Percentiles rank a stretch among this genome's conserved stretches.
Evolutionary conservation across 2,888 invertebrate species (phyloP).

Genomic region (Marronus borbonicus): DNA sequence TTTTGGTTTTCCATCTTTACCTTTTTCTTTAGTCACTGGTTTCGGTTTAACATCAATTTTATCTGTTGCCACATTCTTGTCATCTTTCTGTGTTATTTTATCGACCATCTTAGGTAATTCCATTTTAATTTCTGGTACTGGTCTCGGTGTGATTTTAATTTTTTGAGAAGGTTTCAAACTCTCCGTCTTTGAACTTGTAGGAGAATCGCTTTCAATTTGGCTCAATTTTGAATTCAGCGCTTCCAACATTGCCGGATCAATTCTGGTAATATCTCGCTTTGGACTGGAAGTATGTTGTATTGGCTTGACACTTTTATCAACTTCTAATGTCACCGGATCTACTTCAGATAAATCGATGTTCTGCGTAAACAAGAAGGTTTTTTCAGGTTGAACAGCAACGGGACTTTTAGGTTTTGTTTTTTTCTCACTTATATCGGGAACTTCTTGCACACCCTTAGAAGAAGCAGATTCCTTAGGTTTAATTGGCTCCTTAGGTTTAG

Average conservation of each 20-base stretch:
- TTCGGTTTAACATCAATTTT: slow-evolving; percentile 67
- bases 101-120: slow-evolving; percentile 56
- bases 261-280: slow-evolving; percentile 80
- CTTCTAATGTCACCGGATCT: slow-evolving; percentile 81
- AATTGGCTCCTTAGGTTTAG: slow-evolving; percentile 25
- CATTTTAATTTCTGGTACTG: slow-evolving; percentile 60
- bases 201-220: slow-evolving; percentile 84
- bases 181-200: slow-evolving; percentile 82
- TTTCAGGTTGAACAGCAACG: slow-evolving; percentile 60
- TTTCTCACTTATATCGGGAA: slow-evolving; percentile 59
- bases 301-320: slow-evolving; percentile 76
- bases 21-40: slow-evolving; percentile 59
- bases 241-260: slow-evolving; percentile 78
- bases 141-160: slow-evolving; percentile 58
- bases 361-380: slow-evolving; percentile 79
- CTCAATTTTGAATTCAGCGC: slow-evolving; percentile 82
- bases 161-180: slow-evolving; percentile 72
- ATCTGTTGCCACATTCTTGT: slow-evolving; percentile 55
- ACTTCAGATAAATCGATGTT: slow-evolving; percentile 84
- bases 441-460: slow-evolving; percentile 64
- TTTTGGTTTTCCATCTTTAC: slow-evolving; percentile 74
- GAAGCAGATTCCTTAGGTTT: slow-evolving; percentile 35
- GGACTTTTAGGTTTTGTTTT: slow-evolving; percentile 62
- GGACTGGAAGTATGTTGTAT: slow-evolving; percentile 80
- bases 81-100: slow-evolving; percentile 57